These are phyloP conservation scores for Masticophis lateralis DNA, from an alignment of 2,797 vertebrate genomes.

Conservation along the genomic window DNA sequence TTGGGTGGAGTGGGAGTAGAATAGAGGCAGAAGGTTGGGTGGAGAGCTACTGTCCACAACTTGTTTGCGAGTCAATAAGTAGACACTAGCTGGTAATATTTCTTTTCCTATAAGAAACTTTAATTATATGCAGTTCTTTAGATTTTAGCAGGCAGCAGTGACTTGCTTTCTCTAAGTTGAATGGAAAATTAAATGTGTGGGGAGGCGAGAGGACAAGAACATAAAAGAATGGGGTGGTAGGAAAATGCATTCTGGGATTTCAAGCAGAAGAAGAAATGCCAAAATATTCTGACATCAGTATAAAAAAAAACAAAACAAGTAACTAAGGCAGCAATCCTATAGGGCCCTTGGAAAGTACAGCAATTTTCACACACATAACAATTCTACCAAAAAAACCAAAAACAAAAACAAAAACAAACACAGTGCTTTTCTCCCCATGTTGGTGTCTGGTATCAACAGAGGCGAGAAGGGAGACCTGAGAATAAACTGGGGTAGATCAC, in stretches of 20 bases:
- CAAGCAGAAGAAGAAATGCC: not conserved
- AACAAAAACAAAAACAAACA: too few relatives aligned
- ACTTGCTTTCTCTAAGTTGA: not conserved
- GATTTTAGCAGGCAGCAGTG: constrained; percentile 20
- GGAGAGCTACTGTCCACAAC: constrained; percentile 23
- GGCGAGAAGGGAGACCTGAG: not conserved
- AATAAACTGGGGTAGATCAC: not conserved
- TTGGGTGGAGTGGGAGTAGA: not conserved
- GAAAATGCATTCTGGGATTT: not conserved
- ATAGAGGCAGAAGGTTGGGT: not conserved
- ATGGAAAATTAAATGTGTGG: not conserved
- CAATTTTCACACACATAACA: not conserved
- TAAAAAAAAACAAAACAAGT: not conserved
- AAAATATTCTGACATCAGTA: not conserved
- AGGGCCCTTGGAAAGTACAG: not conserved
- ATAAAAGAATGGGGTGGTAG: not conserved
- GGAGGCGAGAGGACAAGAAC: not conserved
- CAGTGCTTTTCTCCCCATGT: not conserved
- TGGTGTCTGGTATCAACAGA: not conserved
- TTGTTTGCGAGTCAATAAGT: constrained; percentile 34
- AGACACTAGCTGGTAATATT: not conserved
- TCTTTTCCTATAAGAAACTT: constrained; percentile 36
- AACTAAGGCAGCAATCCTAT: not conserved
- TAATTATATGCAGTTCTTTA: constrained; percentile 5
- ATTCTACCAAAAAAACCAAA: not conserved